Base-by-base conservation (phyloP, 2,888 invertebrate genomes). In the Caenorhabditis parvicauda region DNA sequence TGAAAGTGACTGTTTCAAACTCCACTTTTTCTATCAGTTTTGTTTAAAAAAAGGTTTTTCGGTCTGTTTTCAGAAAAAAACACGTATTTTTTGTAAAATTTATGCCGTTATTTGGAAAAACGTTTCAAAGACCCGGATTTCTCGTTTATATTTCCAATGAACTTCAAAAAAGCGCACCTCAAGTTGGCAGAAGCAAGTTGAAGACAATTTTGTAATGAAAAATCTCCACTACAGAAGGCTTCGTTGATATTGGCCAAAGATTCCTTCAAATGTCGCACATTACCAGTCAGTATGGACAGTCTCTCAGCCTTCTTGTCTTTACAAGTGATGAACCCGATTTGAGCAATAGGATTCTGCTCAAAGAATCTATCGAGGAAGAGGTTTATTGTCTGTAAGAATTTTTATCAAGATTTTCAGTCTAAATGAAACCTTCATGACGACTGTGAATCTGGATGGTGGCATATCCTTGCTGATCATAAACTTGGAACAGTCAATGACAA, bases 301-400 rank as follows among this genome's bases (percentile, higher is more conserved):
- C 89, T 91, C 80, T 96, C 95, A 1, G 94, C 92, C 71, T 92
- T 86, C 83, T 96, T 96, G 81, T 93, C 93, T 78, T 89, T 89
- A 79, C 93, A 89, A 9, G 88, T 86, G 65, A 98, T 89, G 35
- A 98, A 85, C 24, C 96, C 96, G 67, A 99, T 84, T 83, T 99
- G 98, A 81, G 95, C 94, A 51, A 98, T 90, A 9, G 98, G 98
- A 84, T 98, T 99, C 83, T 95, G 93, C 83, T 96, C 95, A 83
- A 96, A 95, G 82, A 91, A 98, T 82, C 95, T 94, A 74, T 93
- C 91, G 57, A 98, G 88, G 82, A 96, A 99, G 66, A 88, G 87
- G 83, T 93, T 91, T 60, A 98, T 82, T 14, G 94, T 84, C 68
- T 73, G 45, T 21, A 67, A 44, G 25, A 39, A 14, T 27, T 35